Base-by-base conservation (phyloP, 2,797 vertebrate species). In the Anas flavirostris region DNA sequence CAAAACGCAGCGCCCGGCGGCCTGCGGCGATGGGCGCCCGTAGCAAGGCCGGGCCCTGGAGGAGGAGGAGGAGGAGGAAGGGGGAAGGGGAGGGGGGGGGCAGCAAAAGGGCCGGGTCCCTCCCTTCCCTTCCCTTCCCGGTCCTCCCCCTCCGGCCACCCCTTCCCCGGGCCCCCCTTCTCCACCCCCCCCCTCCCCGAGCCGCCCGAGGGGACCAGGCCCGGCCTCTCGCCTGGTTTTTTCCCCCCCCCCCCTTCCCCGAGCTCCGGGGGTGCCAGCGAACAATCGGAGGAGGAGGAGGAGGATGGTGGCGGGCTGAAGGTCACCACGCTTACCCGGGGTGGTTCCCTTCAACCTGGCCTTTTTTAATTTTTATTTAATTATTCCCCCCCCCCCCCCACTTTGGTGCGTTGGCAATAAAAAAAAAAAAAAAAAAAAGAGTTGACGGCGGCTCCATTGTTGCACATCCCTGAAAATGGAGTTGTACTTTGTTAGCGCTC, bases 281-380 rank as follows among this genome's bases (percentile, higher is more conserved):
- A 78, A 75, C 33, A 64, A 48, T 35, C 76, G 18, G 15, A 81
- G 86, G 74, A 56, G 39, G 39, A 39, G 56, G 84, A 87, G 44
- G 44, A 46, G 44, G 44, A 87, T 10, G 4, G 58, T 60, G 87
- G 21, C 86, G 35, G 69, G 87, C 87, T 55, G 95, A 94, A 97
- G 96, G 94, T 95, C 96, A 95, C 15, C 63, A 86, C 58, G 3
- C 92, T 93, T 41, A 15, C 39, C 39, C 56, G 26, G 52, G 80
- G 69, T 84, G 46, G 48, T 91, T 95, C 75, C 83, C 94, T 91
- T 91, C 41, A 44, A 50, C 86, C 43, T 43, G 43, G 43, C 43
- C 17, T 46, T 44, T 44, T 44, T 44, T 19, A 44, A 18, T 44
- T 44, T 44, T 44, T 44, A 19, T 21, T 21, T 46, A 22, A 21